These are phyloP conservation scores for Siniperca obscura DNA, from an alignment of 2,797 vertebrate species.

Conservation along the genomic window DNA sequence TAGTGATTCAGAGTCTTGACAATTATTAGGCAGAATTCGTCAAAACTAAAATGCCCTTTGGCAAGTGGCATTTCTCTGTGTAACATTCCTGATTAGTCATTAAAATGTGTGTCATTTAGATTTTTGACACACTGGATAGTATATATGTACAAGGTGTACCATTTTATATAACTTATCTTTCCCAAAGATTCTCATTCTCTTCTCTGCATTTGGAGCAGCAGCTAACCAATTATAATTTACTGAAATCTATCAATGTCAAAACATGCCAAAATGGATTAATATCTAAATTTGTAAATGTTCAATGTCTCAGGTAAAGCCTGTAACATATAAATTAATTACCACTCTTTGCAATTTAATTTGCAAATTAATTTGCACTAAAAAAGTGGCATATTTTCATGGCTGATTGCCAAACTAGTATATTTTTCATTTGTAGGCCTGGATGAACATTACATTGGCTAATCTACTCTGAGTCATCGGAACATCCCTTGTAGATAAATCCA, in stretches of 20 bases:
- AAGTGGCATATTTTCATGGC: constrained; percentile 52
- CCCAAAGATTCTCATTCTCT: constrained; percentile 34
- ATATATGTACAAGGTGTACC: constrained; percentile 17
- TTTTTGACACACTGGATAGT: constrained; percentile 24
- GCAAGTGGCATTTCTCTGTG: constrained; percentile 46
- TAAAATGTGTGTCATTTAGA: constrained; percentile 33
- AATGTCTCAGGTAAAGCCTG: constrained; percentile 70
- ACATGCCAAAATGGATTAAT: constrained; percentile 74
- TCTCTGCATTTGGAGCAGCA: constrained; percentile 41
- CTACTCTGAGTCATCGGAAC: constrained; percentile 46
- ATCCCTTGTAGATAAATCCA: constrained; percentile 41
- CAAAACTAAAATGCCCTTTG: constrained; percentile 44
- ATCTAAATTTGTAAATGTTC: constrained; percentile 69
- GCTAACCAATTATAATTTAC: constrained; percentile 68
- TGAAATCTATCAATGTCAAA: constrained; percentile 73
- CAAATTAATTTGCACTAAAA: constrained; percentile 55
- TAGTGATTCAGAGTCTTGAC: constrained; percentile 40
- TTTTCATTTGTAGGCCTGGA: constrained; percentile 28
- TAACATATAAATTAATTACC: constrained; percentile 70
- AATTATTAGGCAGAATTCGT: constrained; percentile 37
- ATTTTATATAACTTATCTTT: constrained; percentile 15
- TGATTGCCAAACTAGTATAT: constrained; percentile 44
- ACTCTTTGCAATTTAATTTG: constrained; percentile 64
- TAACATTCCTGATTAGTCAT: constrained; percentile 48
- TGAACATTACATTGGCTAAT: constrained; percentile 40